Conservation (phyloP, 2,888 invertebrate genomes). For the Dascillus cervinus region DNA sequence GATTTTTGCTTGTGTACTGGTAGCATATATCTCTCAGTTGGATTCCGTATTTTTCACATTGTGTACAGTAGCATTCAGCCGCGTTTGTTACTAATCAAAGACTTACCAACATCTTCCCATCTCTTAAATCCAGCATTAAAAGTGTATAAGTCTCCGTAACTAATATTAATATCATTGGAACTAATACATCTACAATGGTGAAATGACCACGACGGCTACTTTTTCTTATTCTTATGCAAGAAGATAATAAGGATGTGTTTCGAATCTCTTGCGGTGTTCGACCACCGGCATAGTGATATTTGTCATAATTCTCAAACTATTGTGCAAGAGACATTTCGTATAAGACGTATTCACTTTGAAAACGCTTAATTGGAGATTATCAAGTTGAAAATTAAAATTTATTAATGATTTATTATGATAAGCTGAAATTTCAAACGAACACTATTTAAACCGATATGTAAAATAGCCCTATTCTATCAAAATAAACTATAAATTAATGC, state of each 20-base stretch:
- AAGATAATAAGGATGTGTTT: conserved; percentile 9
- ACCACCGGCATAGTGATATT: conserved; percentile 25
- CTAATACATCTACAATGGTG: conserved; percentile 7
- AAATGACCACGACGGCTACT: conserved; percentile 3
- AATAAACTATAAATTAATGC: no score
- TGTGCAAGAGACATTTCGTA: conserved; percentile 10
- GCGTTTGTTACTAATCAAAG: conserved; percentile 16
- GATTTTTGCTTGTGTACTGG: conserved; percentile 24
- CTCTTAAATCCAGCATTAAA: conserved; percentile 6
- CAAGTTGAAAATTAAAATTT: conserved; percentile 9
- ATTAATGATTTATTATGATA: conserved; percentile 2
- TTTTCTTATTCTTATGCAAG: conserved; percentile 5
- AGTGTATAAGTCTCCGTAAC: conserved; percentile 13
- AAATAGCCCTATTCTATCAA: no score
- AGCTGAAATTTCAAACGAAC: not conserved
- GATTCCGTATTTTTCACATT: conserved; percentile 24
- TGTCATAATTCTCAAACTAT: conserved; percentile 22
- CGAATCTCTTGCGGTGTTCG: conserved; percentile 8
- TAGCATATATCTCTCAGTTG: conserved; percentile 25
- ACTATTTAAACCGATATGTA: no score
- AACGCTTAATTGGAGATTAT: conserved; percentile 14
- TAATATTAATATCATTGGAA: conserved; percentile 17
- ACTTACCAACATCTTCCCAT: conserved; percentile 10
- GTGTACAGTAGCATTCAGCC: conserved; percentile 21
- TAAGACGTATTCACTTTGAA: conserved; percentile 8